Evolutionary conservation across 2,888 invertebrate genomes (phyloP), one percentile per base, ranked within the genome.

Genomic region (Plebejus argus): DNA sequence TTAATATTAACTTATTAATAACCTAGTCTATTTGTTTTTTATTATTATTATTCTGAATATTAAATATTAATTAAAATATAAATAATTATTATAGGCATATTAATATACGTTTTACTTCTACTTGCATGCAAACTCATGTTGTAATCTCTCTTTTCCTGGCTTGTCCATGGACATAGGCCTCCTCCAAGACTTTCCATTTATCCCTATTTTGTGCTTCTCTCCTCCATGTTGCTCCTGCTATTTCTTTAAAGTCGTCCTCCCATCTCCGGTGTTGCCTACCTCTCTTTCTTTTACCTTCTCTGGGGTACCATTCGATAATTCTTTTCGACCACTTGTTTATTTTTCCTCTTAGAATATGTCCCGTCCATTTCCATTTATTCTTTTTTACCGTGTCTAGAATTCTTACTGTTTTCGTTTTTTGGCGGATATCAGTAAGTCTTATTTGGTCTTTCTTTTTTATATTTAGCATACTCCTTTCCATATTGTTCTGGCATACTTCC

Each of bases 261-360:
- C 76, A 79, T 78, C 66, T 76, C 5, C 35, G 81, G 78, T 85
- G 76, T 78, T 18, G 77, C 28, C 76, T 58, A 6, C 56, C 53
- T 53, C 58, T 18, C 76, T 75, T 79, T 76, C 56, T 58, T 20
- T 18, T 70, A 3, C 53, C n/a, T 39, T 23, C 35, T 8, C 53
- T 20, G 35, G 56, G 66, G 23, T 23, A 77, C 70, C 66, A 76
- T 35, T 72, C 35, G 1, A 49, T 58, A 49, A 77, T 10, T 1
- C 35, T 39, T 28, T 45, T 53, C 8, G 49, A 75, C 78, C 76
- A 78, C 23, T 72, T 77, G 23, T 72, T 15, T 6, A 5, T 56
- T 7, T 20, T 58, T 8, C 70, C 28, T 49, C 20, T 61, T n/a
- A 77, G 28, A 45, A 78, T 72, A 23, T 78, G 71, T 12, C 76